Base-by-base conservation (phyloP, 2,797 vertebrate species). In the Pelochelys cantorii region DNA sequence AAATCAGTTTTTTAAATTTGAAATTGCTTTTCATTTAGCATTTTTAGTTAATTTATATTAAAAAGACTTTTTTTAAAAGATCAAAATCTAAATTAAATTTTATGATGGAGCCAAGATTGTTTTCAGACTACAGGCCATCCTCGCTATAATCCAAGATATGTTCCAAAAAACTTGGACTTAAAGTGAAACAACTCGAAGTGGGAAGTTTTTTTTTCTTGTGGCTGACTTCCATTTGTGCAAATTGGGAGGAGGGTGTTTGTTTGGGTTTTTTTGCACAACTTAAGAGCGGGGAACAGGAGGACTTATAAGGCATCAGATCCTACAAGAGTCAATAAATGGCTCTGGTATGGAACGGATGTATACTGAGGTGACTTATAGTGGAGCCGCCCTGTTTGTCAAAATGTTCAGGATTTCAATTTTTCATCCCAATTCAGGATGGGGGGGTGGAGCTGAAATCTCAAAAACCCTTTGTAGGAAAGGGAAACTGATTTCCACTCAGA, bases 341-440 rank as follows among this genome's bases (percentile, higher is more conserved):
- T 48, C 42, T 48, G 42, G 42, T 48, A 2, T 48, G 42, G 42
- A 48, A 48, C 42, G 7, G 42, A 48, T 48, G 42, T 48, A 48
- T 48, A 48, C 7, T 48, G 42, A 8, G 42, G 7, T 48, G 8
- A 48, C 42, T 48, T 48, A 8, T 48, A 48, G 7, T 8, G 42
- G 42, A 48, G 42, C 42, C 2, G 7, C 1, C 9, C 14, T 2
- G 15, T 65, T n/a, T n/a, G 7, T 65, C 7, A 65, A 65, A 3
- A 65, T 65, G 18, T 65, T 20, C 62, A 65, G 10, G 31, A 65
- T 65, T 65, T n/a, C 62, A 65, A 65, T 7, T 65, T 65, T 65
- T 65, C 9, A 65, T 65, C 18, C 15, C 62, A n/a, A n/a, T n/a
- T 65, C 8, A 65, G 31, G 62, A 65, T 65, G 31, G 31, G 31